These are phyloP conservation scores for Ancistrus triradiatus DNA, from an alignment of 2,113 vertebrate species.

Conservation along the genomic window DNA sequence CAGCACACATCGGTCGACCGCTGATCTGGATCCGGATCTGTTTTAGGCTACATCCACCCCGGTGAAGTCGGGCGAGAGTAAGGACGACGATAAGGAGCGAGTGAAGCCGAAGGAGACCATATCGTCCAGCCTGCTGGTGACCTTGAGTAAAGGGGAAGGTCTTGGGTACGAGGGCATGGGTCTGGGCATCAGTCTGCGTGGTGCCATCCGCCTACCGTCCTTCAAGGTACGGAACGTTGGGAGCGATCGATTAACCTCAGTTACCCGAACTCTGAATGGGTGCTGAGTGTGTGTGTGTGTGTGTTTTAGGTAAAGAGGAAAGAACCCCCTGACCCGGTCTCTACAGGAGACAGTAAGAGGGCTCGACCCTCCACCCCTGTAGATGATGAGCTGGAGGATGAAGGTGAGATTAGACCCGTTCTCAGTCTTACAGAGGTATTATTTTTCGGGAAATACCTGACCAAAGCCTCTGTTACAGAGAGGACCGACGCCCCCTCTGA, in stretches of 20 bases:
- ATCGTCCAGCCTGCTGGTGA: slow-evolving; percentile 85
- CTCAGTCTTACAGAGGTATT: too few species aligned
- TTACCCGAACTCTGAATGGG: background rate
- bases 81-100: slow-evolving; percentile 85
- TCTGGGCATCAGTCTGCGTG: slow-evolving; percentile 85
- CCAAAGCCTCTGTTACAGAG: too few species aligned
- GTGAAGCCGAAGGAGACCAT: slow-evolving; percentile 89
- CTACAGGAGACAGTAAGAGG: slow-evolving; percentile 85
- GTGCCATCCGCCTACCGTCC: slow-evolving; percentile 91
- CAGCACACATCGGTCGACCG: too few species aligned
- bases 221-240: slow-evolving; percentile 79
- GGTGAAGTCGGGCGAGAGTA: slow-evolving; percentile 84
- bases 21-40: too few species aligned
- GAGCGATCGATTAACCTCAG: background rate
- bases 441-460: too few species aligned
- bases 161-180: slow-evolving; percentile 91
- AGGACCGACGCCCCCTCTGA: slow-evolving; percentile 73
- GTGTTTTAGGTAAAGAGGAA: slow-evolving; percentile 89
- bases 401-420: slow-evolving; percentile 77
- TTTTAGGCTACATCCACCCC: slow-evolving; percentile 84
- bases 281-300: background rate
- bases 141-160: slow-evolving; percentile 94
- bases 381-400: slow-evolving; percentile 89
- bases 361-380: slow-evolving; percentile 85
- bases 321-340: slow-evolving; percentile 85